phyloP scores from a whole-genome alignment of 92 coral and sea anemone genomes.

The Zoanthus gigantus region DNA sequence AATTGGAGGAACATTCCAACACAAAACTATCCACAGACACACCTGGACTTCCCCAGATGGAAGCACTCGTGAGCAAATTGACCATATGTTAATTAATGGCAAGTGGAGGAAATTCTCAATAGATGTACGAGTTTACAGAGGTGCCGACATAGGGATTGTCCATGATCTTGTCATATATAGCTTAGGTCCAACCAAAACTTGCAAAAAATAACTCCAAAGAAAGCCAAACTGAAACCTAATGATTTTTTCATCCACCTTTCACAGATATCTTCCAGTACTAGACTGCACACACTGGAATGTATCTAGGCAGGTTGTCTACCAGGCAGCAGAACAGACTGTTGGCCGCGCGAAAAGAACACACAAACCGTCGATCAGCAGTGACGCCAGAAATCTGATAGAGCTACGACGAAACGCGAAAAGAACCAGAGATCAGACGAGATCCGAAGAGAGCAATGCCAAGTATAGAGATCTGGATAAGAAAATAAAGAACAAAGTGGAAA shows the following conservation, averaged over 20 bases:
- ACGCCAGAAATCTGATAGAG: background rate
- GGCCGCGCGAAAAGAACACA: background rate
- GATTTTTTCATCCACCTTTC: too few species aligned
- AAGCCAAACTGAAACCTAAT: too few species aligned
- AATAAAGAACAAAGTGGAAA: background rate
- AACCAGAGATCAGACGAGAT: background rate
- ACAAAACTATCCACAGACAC: background rate
- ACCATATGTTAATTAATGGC: too few species aligned
- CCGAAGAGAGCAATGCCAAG: background rate
- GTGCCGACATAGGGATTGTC: background rate
- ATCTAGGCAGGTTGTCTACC: background rate
- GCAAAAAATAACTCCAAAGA: too few species aligned
- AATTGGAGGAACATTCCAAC: too few species aligned
- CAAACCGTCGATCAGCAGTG: background rate
- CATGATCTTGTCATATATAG: background rate
- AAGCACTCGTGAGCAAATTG: too few species aligned
- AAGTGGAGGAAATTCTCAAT: too few species aligned
- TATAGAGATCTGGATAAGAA: background rate
- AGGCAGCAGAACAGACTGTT: background rate
- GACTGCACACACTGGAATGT: too few species aligned
- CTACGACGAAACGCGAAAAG: background rate
- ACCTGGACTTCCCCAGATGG: background rate
- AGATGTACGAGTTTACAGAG: too few species aligned
- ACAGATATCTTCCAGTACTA: too few species aligned
- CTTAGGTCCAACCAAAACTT: background rate